phyloP scores from a whole-genome alignment of 2,797 vertebrate species.

The Oreortyx pictus region DNA sequence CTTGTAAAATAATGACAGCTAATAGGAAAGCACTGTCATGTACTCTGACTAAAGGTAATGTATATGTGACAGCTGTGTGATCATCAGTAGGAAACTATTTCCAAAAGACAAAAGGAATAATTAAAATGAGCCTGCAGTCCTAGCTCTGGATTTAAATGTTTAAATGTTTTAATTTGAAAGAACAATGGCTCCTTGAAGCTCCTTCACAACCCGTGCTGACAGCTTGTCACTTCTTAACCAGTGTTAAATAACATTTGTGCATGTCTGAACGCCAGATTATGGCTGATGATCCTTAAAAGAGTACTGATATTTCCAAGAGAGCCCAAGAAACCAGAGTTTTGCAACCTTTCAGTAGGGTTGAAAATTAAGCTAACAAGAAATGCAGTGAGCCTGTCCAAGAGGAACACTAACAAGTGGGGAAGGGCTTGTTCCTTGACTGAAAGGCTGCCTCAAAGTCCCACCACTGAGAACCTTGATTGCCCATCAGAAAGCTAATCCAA shows the following conservation, averaged over 20 bases:
- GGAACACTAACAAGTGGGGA: neutral
- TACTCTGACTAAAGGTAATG: slow-evolving; percentile 60
- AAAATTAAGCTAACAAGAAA: neutral
- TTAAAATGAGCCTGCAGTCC: slow-evolving; percentile 75
- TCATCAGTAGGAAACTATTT: slow-evolving; percentile 59
- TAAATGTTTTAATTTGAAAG: slow-evolving; percentile 82
- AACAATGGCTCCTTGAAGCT: slow-evolving; percentile 78
- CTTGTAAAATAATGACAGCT: slow-evolving; percentile 67
- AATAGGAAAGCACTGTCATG: slow-evolving; percentile 69
- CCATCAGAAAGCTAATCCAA: neutral
- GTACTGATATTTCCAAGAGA: neutral
- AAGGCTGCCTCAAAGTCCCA: neutral
- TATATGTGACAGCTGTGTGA: slow-evolving; percentile 74
- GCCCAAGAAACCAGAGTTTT: neutral
- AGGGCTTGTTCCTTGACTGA: neutral
- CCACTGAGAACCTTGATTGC: neutral
- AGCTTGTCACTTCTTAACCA: slow-evolving; percentile 74
- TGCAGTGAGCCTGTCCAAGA: fast-evolving
- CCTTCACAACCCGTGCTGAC: slow-evolving; percentile 67
- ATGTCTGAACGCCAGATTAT: slow-evolving; percentile 51
- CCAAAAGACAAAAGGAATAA: slow-evolving; percentile 78
- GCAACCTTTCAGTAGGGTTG: neutral
- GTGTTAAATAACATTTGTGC: slow-evolving; percentile 31
- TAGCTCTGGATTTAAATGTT: slow-evolving; percentile 79
- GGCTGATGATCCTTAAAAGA: slow-evolving; percentile 56